Evolutionary conservation across 2,888 invertebrate genomes (phyloP), one percentile per base, ranked within the genome.

Genomic region (Trichopoda pennipes): DNA sequence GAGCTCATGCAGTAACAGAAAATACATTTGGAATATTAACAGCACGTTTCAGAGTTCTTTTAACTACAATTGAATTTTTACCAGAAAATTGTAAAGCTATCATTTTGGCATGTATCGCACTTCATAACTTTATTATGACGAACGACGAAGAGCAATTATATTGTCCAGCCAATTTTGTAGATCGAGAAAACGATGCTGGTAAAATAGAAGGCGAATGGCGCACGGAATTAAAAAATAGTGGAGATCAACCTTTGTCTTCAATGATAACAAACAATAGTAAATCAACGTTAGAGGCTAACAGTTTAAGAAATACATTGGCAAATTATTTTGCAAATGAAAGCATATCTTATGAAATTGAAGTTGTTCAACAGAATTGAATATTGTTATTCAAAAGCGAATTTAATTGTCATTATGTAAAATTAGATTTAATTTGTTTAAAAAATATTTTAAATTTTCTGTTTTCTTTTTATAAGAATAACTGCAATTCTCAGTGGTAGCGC

Each of bases 11-110:
- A 9, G 56, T 70, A 12, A 76, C 68, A 19, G 84, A 85, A 42
- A 84, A 85, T 28, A 53, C 74, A 4, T 84, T 85, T 81, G 85
- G 84, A n/a, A 61, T 85, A 28, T 70, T 85, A 44, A 55, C 49
- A 8, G 68, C 85, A 14, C 68, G 83, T 14, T 85, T 82, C 79
- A 53, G 84, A n/a, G 56, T 85, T 35, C 70, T 85, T 10, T 53
- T 17, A n/a, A 80, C 58, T 23, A 53, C 74, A 7, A 47, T 85
- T 16, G 69, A 84, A 44, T 70, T 81, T 58, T 56, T 61, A 1
- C 84, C 83, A n/a, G 69, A 83, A 61, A 81, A 51, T 68, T 80
- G 78, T 16, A 83, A 84, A 56, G 78, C 58, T 6, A 51, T 85
- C 6, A 70, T 82, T 19, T 38, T 84, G 21, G 78, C 82, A 16